phyloP scores from a whole-genome alignment of 2,888 invertebrate species.

The Nemoura dubitans region DNA sequence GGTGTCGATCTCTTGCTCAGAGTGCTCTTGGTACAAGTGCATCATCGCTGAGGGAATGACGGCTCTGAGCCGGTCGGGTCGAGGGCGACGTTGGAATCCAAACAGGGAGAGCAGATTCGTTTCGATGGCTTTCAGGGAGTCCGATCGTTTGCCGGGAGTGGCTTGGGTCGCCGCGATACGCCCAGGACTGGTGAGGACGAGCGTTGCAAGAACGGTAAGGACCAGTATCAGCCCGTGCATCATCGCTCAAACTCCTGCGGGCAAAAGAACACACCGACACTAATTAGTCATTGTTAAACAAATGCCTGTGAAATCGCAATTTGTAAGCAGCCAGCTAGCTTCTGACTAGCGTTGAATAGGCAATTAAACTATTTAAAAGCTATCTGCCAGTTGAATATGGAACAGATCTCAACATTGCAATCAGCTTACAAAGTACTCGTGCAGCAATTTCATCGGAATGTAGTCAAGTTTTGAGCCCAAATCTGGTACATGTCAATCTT shows the following conservation, averaged over 20 bases:
- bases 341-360: neutral
- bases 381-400: neutral
- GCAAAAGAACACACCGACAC: conserved; percentile 42
- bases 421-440: neutral
- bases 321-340: neutral
- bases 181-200: conserved; percentile 50
- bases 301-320: neutral
- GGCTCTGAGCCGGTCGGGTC: conserved; percentile 60
- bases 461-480: neutral
- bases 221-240: conserved; percentile 59
- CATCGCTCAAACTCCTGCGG: conserved; percentile 59
- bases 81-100: conserved; percentile 68
- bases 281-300: neutral
- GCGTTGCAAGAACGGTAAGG: conserved; percentile 56
- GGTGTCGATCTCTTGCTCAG: conserved; percentile 69
- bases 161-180: conserved; percentile 44
- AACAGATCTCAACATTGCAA: neutral
- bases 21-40: conserved; percentile 77
- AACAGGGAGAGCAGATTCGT: conserved; percentile 69
- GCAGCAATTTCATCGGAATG: neutral
- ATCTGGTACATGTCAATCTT: neutral
- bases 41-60: conserved; percentile 82
- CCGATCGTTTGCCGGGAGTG: conserved; percentile 51
- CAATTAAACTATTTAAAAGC: neutral
- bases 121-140: conserved; percentile 64